Base-by-base conservation (phyloP, 2,888 invertebrate genomes). In the Pherbina coryleti region DNA sequence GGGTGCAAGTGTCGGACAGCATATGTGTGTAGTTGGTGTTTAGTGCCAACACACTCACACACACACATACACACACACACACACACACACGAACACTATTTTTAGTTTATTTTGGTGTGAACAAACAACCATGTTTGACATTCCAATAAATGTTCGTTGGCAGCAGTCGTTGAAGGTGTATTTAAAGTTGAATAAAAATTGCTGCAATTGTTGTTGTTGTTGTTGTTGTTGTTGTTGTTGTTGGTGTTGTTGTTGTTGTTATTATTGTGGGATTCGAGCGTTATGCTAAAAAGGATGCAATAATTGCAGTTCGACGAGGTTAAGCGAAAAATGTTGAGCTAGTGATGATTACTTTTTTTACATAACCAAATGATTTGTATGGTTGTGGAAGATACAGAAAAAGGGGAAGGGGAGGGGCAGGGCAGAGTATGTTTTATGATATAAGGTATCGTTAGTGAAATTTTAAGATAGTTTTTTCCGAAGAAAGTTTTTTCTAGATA, bases 81-180 rank as follows among this genome's bases (percentile, higher is more conserved):
- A 17, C 64, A 60, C 14, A 53, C 49, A 74, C 62, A 62, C 64
- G 11, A 3, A 19, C 71, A 71, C 71, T 17, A 71, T 11, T 51
- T 64, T 64, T 53, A 31, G 62, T 64, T 64, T 49, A 64, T 74
- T 74, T 74, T 25, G 28, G 74, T 74, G 74, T 53, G 74, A 74
- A 74, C 49, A 53, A 53, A 74, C 74, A 74, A 74, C 64, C 62
- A 64, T 74, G 74, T 53, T 74, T 64, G 74, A 74, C 74, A 74
- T 74, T 74, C 74, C 64, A 64, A 74, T 74, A 66, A 74, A 74
- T 74, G 74, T 74, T 64, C 28, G 22, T 28, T 62, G 25, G 73
- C 22, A n/a, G 28, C 51, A 28, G 64, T 74, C 31, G 64, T 31
- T 72, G 49, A n/a, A 22, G 37, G 7, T 74, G 64, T 44, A 19